A percentile compares a stretch with the other conserved stretches of the same genome.
Conservation (phyloP, 2,888 invertebrate species). For the Rutpela maculata region DNA sequence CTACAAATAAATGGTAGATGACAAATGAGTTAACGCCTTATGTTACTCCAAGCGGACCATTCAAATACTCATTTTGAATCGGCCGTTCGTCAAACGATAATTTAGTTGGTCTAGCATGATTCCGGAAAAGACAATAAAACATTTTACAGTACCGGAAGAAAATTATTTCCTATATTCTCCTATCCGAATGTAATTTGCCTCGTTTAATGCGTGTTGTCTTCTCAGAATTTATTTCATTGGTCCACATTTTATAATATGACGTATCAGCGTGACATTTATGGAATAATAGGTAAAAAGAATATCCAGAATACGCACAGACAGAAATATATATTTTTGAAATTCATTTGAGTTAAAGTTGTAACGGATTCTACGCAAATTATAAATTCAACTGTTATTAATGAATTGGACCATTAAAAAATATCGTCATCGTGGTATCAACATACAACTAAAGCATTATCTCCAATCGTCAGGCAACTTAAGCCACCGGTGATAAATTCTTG, state of each 20-base stretch:
- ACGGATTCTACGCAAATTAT: too few species aligned
- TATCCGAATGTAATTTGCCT: background rate
- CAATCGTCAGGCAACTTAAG: too few species aligned
- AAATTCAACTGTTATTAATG: too few species aligned
- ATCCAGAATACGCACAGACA: too few species aligned
- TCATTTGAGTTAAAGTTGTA: too few species aligned
- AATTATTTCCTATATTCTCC: background rate
- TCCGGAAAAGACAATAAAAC: slow-evolving; percentile 7
- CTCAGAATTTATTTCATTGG: background rate
- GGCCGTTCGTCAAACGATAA: background rate
- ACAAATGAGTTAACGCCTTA: slow-evolving; percentile 3
- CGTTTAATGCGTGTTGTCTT: background rate
- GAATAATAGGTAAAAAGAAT: too few species aligned
- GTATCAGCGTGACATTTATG: background rate
- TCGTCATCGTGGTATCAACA: too few species aligned
- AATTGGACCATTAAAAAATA: too few species aligned
- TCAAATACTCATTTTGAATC: background rate
- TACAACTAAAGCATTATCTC: too few species aligned
- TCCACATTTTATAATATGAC: background rate
- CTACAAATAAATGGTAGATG: slow-evolving; percentile 1
- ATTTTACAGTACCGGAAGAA: slow-evolving; percentile 1
- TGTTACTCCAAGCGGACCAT: background rate
- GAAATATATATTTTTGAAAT: too few species aligned
- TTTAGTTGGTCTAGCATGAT: background rate
- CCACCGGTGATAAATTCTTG: too few species aligned